Evolutionary conservation across 2,113 vertebrate species (phyloP).

Genomic region (Engraulis encrasicolus): DNA sequence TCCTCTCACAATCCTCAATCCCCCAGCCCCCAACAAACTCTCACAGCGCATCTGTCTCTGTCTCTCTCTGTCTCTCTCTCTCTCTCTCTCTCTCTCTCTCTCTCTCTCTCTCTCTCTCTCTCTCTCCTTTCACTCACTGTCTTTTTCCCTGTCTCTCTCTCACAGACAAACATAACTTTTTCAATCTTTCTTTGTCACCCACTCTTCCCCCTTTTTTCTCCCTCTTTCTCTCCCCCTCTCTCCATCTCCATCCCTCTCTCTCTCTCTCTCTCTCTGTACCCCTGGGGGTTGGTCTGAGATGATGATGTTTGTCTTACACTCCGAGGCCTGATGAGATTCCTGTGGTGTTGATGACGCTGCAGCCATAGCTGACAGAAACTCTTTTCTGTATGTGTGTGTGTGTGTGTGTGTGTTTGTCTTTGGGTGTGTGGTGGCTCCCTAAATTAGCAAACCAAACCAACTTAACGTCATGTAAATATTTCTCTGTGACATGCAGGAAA

Average conservation of each 20-base stretch:
- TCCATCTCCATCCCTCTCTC: not conserved
- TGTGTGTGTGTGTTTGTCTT: constrained; percentile 14
- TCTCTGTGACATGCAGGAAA: not conserved
- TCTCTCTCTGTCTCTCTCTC: not conserved
- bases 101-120: not conserved
- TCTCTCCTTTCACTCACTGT: constrained; percentile 6
- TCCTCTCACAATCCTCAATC: not conserved
- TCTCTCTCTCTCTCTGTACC: constrained; percentile 30
- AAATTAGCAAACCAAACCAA: not conserved
- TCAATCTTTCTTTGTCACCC: not conserved
- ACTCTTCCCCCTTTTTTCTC: not conserved
- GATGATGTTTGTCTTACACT: constrained; percentile 51
- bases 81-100: not conserved
- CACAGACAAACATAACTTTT: not conserved
- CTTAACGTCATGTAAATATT: not conserved
- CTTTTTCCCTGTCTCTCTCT: not conserved
- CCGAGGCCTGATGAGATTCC: constrained; percentile 53
- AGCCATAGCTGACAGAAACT: constrained; percentile 40
- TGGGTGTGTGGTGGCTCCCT: not conserved
- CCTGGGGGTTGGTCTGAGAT: constrained; percentile 44
- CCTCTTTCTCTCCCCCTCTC: not conserved
- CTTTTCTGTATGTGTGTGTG: constrained; percentile 20
- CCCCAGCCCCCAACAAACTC: not conserved
- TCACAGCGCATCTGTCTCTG: not conserved
- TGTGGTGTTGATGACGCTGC: constrained; percentile 30